Evolutionary conservation across 2,797 vertebrate species (phyloP).

Genomic region (Brachyalestes nurse): DNA sequence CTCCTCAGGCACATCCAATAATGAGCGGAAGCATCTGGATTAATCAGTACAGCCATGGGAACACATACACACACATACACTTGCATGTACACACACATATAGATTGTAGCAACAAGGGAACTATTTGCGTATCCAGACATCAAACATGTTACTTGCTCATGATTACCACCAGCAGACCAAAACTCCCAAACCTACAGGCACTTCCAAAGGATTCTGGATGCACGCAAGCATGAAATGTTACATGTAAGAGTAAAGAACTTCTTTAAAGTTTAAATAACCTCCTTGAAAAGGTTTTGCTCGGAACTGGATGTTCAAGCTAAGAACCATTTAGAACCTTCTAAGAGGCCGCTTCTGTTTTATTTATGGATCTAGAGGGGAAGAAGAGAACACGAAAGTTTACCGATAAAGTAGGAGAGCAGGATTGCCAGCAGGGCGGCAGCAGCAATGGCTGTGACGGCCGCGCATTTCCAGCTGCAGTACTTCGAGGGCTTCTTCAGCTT

Average conservation of each 20-base stretch:
- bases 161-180: not conserved
- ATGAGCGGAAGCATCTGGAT: conserved; percentile 47
- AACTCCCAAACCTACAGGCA: not conserved
- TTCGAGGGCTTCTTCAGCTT: conserved; percentile 99
- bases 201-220: not conserved
- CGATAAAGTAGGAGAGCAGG: conserved; percentile 83
- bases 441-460: conserved; percentile 92
- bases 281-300: no score
- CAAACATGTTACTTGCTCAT: not conserved
- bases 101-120: conserved; percentile 53
- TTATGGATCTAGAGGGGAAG: not conserved
- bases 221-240: not conserved
- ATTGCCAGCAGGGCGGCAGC: conserved; percentile 93
- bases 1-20: conserved; percentile 49
- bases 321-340: no score
- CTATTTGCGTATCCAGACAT: not conserved
- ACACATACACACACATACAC: conserved; percentile 33
- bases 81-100: conserved; percentile 51
- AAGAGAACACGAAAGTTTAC: conserved; percentile 29
- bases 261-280: no score
- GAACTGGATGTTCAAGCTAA: no score
- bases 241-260: no score
- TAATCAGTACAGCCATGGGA: conserved; percentile 28
- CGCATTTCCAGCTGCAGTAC: conserved; percentile 99
- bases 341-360: no score